These are phyloP conservation scores for Fregata magnificens DNA, from an alignment of 2,113 vertebrate genomes.

Conservation along the genomic window DNA sequence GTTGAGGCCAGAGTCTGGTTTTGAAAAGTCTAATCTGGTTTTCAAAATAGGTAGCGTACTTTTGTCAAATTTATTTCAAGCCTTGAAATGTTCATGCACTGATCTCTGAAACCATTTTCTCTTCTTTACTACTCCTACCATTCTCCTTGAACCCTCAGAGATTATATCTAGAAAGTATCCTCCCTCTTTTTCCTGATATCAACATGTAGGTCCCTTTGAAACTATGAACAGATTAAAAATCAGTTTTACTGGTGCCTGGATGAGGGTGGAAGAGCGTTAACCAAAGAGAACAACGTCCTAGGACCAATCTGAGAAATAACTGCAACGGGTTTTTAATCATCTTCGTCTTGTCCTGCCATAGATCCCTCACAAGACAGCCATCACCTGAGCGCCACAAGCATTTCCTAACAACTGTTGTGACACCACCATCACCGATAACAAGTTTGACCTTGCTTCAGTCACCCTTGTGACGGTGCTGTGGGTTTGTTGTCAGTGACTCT, in stretches of 20 bases:
- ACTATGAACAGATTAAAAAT: neutral
- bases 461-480: fast-evolving
- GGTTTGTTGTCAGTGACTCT: neutral
- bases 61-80: neutral
- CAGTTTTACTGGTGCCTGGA: neutral
- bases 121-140: neutral
- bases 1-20: neutral
- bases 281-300: neutral
- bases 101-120: neutral
- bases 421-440: neutral
- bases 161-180: neutral
- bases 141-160: neutral
- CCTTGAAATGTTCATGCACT: neutral
- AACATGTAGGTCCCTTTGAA: neutral
- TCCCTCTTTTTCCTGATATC: neutral
- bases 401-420: neutral
- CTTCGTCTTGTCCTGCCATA: neutral
- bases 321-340: neutral
- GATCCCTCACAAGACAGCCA: neutral
- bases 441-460: neutral
- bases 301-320: neutral
- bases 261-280: neutral
- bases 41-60: neutral
- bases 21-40: neutral
- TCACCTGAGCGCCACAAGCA: neutral